These are phyloP conservation scores for Drosophila dives DNA, from an alignment of 2,888 invertebrate species.

Conservation along the genomic window DNA sequence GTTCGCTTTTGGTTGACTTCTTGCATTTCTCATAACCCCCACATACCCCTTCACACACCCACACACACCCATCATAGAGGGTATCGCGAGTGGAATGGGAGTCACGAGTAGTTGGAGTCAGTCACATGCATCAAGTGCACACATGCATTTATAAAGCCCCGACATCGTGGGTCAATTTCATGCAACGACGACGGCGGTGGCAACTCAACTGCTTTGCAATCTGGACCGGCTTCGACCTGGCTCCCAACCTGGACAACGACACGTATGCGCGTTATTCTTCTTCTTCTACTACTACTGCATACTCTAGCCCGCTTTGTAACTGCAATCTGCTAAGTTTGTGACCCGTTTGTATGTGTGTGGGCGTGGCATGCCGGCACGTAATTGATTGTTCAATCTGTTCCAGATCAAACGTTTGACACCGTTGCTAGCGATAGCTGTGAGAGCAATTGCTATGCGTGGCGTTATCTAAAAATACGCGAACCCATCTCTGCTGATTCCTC, in stretches of 20 bases:
- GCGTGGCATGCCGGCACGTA: constrained; percentile 75
- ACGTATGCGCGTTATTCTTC: constrained; percentile 74
- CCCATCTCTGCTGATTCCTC: neutral
- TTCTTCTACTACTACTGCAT: constrained; percentile 39
- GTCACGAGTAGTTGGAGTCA: constrained; percentile 46
- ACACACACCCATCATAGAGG: neutral
- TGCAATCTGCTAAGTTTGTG: constrained; percentile 22
- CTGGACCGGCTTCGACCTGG: constrained; percentile 42
- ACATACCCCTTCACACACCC: neutral
- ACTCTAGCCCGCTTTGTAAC: constrained; percentile 33
- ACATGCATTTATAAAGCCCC: constrained; percentile 77
- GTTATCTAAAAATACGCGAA: constrained; percentile 59
- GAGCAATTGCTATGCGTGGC: constrained; percentile 62
- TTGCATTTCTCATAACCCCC: constrained; percentile 75
- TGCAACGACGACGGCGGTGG: constrained; percentile 58
- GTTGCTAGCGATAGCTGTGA: constrained; percentile 7
- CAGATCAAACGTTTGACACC: constrained; percentile 75
- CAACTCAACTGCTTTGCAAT: constrained; percentile 36
- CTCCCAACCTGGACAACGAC: constrained; percentile 69
- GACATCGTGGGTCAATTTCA: constrained; percentile 79
- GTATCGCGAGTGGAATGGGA: neutral
- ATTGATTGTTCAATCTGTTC: constrained; percentile 81
- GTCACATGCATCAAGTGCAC: constrained; percentile 68
- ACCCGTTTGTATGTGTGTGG: constrained; percentile 31
- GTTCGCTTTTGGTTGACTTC: constrained; percentile 80